phyloP scores from a whole-genome alignment of 2,113 vertebrate species.

The Scatophagus argus region DNA sequence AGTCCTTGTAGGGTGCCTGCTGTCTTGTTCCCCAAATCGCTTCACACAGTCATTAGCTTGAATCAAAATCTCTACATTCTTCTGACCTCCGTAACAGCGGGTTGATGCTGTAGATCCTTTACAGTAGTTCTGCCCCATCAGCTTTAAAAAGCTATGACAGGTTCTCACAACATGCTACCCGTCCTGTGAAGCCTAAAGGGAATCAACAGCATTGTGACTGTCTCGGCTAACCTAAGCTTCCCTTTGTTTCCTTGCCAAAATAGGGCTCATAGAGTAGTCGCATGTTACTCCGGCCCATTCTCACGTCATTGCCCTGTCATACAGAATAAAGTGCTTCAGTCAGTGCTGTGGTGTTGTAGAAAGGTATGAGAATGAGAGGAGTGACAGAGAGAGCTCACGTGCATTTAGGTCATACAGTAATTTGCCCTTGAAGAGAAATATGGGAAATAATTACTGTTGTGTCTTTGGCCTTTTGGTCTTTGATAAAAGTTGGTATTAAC shows the following conservation, averaged over 20 bases:
- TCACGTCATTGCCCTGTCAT: conserved; percentile 70
- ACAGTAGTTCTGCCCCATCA: conserved; percentile 55
- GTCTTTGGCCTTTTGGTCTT: conserved; percentile 26
- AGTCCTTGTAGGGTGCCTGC: neutral
- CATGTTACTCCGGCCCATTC: conserved; percentile 59
- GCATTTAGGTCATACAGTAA: conserved; percentile 8
- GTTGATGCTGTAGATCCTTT: conserved; percentile 17
- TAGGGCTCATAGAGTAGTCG: conserved; percentile 46
- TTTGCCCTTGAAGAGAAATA: neutral
- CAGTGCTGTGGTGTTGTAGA: conserved; percentile 18
- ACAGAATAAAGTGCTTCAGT: conserved; percentile 41
- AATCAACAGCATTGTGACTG: conserved; percentile 70
- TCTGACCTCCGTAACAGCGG: neutral
- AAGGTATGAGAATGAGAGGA: conserved; percentile 21
- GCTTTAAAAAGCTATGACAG: conserved; percentile 52
- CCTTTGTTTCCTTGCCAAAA: conserved; percentile 76
- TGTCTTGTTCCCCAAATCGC: neutral
- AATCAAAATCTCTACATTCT: neutral
- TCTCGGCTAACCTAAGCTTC: conserved; percentile 67
- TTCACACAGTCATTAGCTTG: neutral
- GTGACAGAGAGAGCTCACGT: conserved; percentile 20
- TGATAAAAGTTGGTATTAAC: conserved; percentile 14
- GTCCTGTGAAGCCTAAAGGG: conserved; percentile 47
- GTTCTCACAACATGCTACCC: conserved; percentile 73
- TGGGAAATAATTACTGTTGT: conserved; percentile 16